These are phyloP conservation scores for Subacronicta megacephala DNA, from an alignment of 2,888 invertebrate species.

Conservation along the genomic window DNA sequence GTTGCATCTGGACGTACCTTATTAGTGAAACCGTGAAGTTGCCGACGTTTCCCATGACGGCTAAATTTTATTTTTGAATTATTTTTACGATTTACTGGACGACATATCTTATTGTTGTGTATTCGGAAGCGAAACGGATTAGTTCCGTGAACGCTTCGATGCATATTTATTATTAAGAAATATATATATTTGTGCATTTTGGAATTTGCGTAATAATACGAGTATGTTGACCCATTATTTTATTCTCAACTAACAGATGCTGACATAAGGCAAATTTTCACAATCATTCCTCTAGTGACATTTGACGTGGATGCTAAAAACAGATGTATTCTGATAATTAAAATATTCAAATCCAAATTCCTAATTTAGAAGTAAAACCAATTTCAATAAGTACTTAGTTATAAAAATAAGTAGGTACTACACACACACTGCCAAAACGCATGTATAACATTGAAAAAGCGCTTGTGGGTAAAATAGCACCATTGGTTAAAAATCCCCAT, in stretches of 20 bases:
- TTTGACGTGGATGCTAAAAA: too few relatives aligned
- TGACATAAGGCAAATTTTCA: background rate
- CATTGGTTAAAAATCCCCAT: conserved; percentile 64
- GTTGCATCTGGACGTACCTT: conserved; percentile 72
- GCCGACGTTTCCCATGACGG: conserved; percentile 87
- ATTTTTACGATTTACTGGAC: conserved; percentile 77
- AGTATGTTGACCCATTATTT: conserved; percentile 26
- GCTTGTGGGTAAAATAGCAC: conserved; percentile 52
- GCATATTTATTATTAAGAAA: conserved; percentile 62
- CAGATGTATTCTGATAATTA: too few relatives aligned
- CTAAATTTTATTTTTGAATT: conserved; percentile 77
- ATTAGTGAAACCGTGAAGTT: conserved; percentile 82
- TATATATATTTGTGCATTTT: conserved; percentile 38
- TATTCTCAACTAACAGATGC: conserved; percentile 12
- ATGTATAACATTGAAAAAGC: conserved; percentile 37
- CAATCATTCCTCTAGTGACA: too few relatives aligned
- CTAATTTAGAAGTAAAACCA: too few relatives aligned
- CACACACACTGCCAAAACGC: too few relatives aligned
- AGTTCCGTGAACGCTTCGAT: conserved; percentile 75
- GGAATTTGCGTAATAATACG: conserved; percentile 49
- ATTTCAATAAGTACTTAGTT: background rate
- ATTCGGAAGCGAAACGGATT: conserved; percentile 83
- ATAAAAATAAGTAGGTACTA: background rate
- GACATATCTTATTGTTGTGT: conserved; percentile 73
- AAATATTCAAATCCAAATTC: too few relatives aligned